These are phyloP conservation scores for Crotalus helleri DNA, from an alignment of 2,113 vertebrate species.

Conservation along the genomic window DNA sequence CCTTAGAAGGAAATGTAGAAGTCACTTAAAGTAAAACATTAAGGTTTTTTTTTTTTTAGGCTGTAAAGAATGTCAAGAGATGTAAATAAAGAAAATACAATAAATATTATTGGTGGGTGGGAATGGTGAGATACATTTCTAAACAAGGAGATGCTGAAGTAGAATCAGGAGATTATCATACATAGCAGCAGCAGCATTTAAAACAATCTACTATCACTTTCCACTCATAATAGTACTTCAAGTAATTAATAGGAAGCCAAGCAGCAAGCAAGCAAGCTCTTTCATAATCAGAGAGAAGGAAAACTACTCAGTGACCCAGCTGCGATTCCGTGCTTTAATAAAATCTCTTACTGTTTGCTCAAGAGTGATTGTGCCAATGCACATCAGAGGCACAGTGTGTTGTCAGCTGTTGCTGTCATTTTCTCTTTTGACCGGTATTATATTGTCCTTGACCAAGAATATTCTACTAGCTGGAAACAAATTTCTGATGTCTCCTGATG, in stretches of 20 bases:
- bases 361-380: background rate
- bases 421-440: background rate
- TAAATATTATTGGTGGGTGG: background rate
- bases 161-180: background rate
- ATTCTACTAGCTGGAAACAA: background rate
- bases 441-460: constrained; percentile 24
- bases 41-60: background rate
- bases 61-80: background rate
- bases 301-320: background rate
- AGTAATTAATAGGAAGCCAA: background rate
- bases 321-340: background rate
- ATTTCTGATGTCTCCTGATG: background rate
- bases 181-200: background rate
- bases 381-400: background rate
- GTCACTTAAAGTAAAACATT: background rate
- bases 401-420: background rate
- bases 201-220: accelerated
- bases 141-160: background rate
- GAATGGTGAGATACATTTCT: background rate
- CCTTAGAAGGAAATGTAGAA: background rate
- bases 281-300: background rate
- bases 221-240: background rate
- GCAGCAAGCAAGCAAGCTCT: background rate
- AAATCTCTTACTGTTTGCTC: constrained; percentile 1
- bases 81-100: background rate